Percentiles rank a stretch among this genome's conserved stretches.
Evolutionary conservation across 1,140 invertebrate genomes (phyloP).

Genomic region (Lethrus apterus): DNA sequence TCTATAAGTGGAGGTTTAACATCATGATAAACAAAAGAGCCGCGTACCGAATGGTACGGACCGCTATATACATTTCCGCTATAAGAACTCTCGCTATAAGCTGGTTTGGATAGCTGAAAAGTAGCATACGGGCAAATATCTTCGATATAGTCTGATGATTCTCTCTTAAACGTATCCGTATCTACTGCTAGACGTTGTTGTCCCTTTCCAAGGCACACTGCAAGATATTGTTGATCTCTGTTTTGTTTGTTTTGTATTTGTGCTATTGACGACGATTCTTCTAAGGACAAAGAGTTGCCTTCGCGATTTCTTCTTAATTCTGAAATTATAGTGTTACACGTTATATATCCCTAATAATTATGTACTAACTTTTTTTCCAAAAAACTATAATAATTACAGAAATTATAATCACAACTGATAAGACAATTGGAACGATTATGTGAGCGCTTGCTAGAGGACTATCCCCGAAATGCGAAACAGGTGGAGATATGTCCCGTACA

Average conservation of each 20-base stretch:
- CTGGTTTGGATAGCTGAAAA: constrained; percentile 78
- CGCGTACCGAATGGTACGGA: constrained; percentile 75
- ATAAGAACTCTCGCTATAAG: constrained; percentile 81
- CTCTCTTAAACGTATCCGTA: constrained; percentile 34
- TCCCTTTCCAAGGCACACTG: constrained; percentile 43
- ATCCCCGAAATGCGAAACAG: constrained; percentile 51
- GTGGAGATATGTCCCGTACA: constrained; percentile 51
- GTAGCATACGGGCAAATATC: constrained; percentile 88
- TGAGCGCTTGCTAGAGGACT: constrained; percentile 61
- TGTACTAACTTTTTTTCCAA: constrained; percentile 56
- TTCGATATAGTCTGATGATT: constrained; percentile 68
- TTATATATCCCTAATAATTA: background rate
- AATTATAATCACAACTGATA: constrained; percentile 58
- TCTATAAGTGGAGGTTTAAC: constrained; percentile 54
- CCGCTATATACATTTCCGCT: constrained; percentile 81
- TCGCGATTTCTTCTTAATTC: constrained; percentile 41
- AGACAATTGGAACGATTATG: constrained; percentile 58
- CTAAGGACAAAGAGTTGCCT: constrained; percentile 42
- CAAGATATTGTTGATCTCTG: constrained; percentile 65
- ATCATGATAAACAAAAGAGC: constrained; percentile 86
- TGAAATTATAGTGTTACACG: constrained; percentile 21
- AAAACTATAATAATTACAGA: constrained; percentile 55
- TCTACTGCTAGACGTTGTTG: constrained; percentile 39
- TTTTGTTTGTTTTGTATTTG: constrained; percentile 70
- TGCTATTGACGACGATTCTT: constrained; percentile 62